phyloP scores from a whole-genome alignment of 1,140 invertebrate species.

The Drosophila burlai region DNA sequence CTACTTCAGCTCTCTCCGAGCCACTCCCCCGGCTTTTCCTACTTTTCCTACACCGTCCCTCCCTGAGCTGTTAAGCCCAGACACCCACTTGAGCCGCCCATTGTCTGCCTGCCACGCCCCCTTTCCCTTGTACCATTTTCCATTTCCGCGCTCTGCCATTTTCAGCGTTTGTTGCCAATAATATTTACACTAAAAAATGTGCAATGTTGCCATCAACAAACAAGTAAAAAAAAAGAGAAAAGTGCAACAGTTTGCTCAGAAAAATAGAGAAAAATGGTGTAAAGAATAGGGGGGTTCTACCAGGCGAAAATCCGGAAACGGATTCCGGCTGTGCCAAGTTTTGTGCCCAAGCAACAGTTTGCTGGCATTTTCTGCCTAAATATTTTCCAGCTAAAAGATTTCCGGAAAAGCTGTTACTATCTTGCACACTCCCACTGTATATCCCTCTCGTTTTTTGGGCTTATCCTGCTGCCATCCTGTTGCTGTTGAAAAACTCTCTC shows the following conservation, averaged over 20 bases:
- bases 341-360: constrained; percentile 69
- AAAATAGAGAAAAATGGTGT: constrained; percentile 6
- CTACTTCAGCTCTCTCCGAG: constrained; percentile 58
- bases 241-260: constrained; percentile 67
- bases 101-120: constrained; percentile 58
- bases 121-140: neutral
- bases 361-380: constrained; percentile 67
- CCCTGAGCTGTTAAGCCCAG: constrained; percentile 67
- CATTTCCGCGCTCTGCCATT: constrained; percentile 26
- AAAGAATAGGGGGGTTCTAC: neutral
- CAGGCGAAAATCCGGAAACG: constrained; percentile 39
- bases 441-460: constrained; percentile 6
- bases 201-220: constrained; percentile 49
- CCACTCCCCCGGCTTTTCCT: constrained; percentile 21
- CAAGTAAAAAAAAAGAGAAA: constrained; percentile 14
- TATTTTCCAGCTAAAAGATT: constrained; percentile 79
- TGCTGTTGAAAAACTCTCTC: constrained; percentile 31
- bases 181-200: constrained; percentile 73
- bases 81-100: constrained; percentile 70
- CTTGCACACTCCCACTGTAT: neutral
- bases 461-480: constrained; percentile 16
- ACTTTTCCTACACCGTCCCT: constrained; percentile 19
- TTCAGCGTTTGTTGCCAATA: constrained; percentile 67
- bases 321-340: constrained; percentile 68
- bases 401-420: constrained; percentile 61